A percentile compares a stretch with the other conserved stretches of the same genome.
Evolutionary conservation across 2,888 invertebrate species (phyloP).

Genomic region (Hedychridium roseum): DNA sequence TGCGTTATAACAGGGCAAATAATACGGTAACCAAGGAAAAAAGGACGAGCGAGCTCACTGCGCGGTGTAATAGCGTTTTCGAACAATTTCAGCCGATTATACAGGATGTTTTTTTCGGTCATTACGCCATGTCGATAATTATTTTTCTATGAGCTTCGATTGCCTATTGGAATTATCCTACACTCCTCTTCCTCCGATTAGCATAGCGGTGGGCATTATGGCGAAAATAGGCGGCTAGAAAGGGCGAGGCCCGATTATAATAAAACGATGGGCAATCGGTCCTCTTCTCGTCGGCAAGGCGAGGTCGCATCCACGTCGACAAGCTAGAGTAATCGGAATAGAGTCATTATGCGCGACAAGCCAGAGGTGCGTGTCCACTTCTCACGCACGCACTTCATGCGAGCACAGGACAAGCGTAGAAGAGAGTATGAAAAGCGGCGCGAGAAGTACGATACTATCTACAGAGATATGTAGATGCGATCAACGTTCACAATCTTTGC

Average conservation of each 20-base stretch:
- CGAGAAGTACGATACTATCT: no score
- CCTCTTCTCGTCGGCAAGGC: conserved; percentile 6
- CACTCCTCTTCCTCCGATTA: no score
- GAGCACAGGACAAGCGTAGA: conserved; percentile 5
- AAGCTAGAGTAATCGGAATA: conserved; percentile 29
- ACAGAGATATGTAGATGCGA: no score
- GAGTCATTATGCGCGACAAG: conserved; percentile 33
- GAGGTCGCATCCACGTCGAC: conserved; percentile 21
- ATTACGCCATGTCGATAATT: background rate
- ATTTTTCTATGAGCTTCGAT: background rate
- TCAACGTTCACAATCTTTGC: no score
- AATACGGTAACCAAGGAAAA: no score
- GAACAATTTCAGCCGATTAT: background rate
- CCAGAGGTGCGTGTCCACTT: conserved; percentile 27
- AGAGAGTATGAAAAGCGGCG: conserved; percentile 1
- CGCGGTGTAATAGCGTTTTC: background rate
- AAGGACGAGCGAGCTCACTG: background rate
- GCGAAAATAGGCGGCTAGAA: no score
- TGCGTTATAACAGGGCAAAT: no score
- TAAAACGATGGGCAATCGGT: conserved; percentile 4
- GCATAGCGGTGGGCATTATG: no score
- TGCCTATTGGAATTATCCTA: background rate
- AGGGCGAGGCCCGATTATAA: no score
- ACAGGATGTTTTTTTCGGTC: background rate
- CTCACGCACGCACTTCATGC: conserved; percentile 7